Base-by-base conservation (phyloP, 2,113 vertebrate species). In the Lepisosteus osseus region DNA sequence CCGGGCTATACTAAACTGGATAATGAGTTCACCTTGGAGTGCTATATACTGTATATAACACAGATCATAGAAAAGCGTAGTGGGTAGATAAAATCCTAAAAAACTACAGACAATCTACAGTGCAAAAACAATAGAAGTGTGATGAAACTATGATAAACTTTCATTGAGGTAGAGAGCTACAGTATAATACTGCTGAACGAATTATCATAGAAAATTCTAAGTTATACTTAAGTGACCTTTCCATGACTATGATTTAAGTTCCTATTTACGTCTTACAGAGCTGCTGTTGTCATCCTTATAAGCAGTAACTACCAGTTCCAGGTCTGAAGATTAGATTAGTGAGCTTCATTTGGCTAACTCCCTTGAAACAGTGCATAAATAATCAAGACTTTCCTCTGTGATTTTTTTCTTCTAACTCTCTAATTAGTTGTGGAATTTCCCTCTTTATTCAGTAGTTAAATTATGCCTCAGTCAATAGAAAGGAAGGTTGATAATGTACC, bases 251-350 rank as follows among this genome's bases (percentile, higher is more conserved):
- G 29, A 29, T 29, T 29, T 29, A 29, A 29, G 29, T 29, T 29
- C 29, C 29, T 29, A 29, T 29, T 29, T 12, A 54, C 65, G 57
- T 65, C 51, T 63, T 73, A 65, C 12, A 54, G 68, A 67, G 74
- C 71, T 9, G 2, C 2, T 43, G 6, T 14, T 43, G 43, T 51
- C 47, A 51, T 51, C 47, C 9, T 51, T 51, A 44, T 1, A 11
- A 3, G 15, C 42, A 3, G 9, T 65, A 8, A 65, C 29, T 13
- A 6, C 62, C 11, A 3, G 11, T 65, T 67, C 68, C n/a, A 12
- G 13, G 54, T 42, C 59, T 43, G 62, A 72, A 68, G 69, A 61
- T 14, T 65, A 47, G 57, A 84, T 75, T 73, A 73, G 12, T 43
- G 15, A 69, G 73, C 77, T 67, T 54, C 1, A 47, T 69, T 71